Base-by-base conservation (phyloP, 2,113 vertebrate species). In the Peromyscus californicus region DNA sequence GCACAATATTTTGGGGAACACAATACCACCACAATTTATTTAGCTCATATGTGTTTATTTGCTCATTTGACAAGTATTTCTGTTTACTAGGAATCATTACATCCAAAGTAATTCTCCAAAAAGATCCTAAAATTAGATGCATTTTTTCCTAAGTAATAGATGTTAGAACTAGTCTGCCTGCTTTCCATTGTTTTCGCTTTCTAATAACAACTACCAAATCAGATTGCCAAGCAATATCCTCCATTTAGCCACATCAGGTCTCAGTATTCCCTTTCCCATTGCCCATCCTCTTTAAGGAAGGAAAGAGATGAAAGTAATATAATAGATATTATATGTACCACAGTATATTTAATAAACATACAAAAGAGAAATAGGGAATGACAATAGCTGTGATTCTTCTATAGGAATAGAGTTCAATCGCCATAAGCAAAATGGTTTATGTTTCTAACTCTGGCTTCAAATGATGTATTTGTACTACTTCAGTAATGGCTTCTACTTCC, bases 281-380 rank as follows among this genome's bases (percentile, higher is more conserved):
- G 4, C 3, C 15, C 5, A 3, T 48, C 42, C 7, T 79, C 39
- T 65, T 72, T 74, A n/a, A 93, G 65, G 21, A 48, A 91, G 4
- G 42, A 82, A 24, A 3, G 45, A 91, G 74, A 26, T 24, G 1
- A 21, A 75, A 91, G 24, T 42, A 57, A 24, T 84, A 1, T 78
- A 79, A 12, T 79, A 79, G 54, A 83, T 75, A 1, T 13, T 80
- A 1, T 70, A 12, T 13, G 17, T n/a, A 65, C 42, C 4, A 76
- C 70, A 82, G 90, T 95, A 65, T 69, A 78, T 45, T 92, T 84
- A 90, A 9, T 70, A 94, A 90, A 86, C 65, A 94, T 24, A 29
- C 0, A 59, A 4, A 0, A 6, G 9, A 48, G 9, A 91, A 57
- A 75, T 84, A 5, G 83, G 7, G 7, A 94, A 69, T 45, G 72